Evolutionary conservation across 2,797 vertebrate species (phyloP), one percentile per base, ranked within the genome.

Genomic region (Sebastes flavidus): DNA sequence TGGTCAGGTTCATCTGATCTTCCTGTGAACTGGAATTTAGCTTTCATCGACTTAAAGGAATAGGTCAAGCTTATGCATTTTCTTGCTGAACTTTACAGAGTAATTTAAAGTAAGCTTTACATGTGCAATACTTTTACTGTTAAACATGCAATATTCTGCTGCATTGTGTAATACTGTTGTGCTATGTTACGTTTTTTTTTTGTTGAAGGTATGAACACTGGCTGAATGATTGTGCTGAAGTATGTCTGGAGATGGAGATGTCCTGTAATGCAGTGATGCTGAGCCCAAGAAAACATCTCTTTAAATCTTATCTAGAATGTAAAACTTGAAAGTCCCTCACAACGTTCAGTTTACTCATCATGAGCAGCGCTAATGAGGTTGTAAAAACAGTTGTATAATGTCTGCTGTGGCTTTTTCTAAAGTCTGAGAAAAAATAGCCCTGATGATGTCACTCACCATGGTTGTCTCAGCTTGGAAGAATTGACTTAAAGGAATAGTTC

Each of bases 181-280:
- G 49, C 20, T 52, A 0, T 52, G 49, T 52, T n/a, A 0, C 0
- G 2, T 1, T 52, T n/a, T 46, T n/a, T n/a, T 52, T 1, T 52
- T 52, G 49, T 52, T 49, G 46, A 0, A n/a, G 7, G 20, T 52
- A 46, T 46, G 42, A 18, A 46, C 42, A 18, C 0, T 52, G 49
- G 49, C 20, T 52, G 42, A 46, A 46, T 46, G 42, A 46, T 18
- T 46, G 42, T 46, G 42, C 42, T 38, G 38, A 18, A 46, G 16
- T 18, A 46, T 46, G 16, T 46, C 42, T 46, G 16, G 42, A 46
- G 42, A 46, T 46, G 42, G 42, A 46, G 42, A 18, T 46, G 42
- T 46, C 13, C 14, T 46, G 16, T 46, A 46, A 46, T 0, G 42
- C 16, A 46, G 42, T 18, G 42, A 46, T 46, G 42, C 42, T 46